A percentile compares a stretch with the other conserved stretches of the same genome.
Conservation (phyloP, 2,113 vertebrate species). For the Dicaeum eximium region DNA sequence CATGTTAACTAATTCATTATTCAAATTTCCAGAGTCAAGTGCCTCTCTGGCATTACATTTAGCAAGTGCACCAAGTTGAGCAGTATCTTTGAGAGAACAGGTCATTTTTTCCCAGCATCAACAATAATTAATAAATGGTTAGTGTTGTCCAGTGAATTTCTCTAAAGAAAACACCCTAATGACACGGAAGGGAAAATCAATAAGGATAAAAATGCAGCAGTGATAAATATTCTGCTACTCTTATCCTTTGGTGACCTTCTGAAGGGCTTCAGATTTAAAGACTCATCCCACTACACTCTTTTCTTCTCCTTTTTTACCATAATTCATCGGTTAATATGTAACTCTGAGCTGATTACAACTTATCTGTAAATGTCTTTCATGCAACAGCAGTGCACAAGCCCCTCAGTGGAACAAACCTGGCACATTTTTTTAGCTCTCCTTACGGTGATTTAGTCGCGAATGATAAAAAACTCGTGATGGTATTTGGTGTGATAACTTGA, state of each 20-base stretch:
- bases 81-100: background rate
- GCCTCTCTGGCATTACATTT: constrained; percentile 40
- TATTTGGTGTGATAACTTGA: constrained; percentile 39
- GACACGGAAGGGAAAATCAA: constrained; percentile 37
- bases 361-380: constrained; percentile 56
- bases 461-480: constrained; percentile 9
- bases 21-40: constrained; percentile 56
- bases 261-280: constrained; percentile 41
- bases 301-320: constrained; percentile 29
- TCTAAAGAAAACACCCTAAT: constrained; percentile 56
- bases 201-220: constrained; percentile 52
- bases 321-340: constrained; percentile 66
- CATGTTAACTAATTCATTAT: constrained; percentile 52
- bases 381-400: background rate
- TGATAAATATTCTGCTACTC: constrained; percentile 56
- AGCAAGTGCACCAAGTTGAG: constrained; percentile 17
- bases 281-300: constrained; percentile 45
- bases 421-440: background rate
- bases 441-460: background rate
- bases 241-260: constrained; percentile 58
- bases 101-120: constrained; percentile 27
- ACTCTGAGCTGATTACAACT: constrained; percentile 58
- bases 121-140: constrained; percentile 66
- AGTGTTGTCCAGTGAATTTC: constrained; percentile 34
- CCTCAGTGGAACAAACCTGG: background rate